Evolutionary conservation across 2,888 invertebrate species (phyloP).

Genomic region (Heteromurus nitidus): DNA sequence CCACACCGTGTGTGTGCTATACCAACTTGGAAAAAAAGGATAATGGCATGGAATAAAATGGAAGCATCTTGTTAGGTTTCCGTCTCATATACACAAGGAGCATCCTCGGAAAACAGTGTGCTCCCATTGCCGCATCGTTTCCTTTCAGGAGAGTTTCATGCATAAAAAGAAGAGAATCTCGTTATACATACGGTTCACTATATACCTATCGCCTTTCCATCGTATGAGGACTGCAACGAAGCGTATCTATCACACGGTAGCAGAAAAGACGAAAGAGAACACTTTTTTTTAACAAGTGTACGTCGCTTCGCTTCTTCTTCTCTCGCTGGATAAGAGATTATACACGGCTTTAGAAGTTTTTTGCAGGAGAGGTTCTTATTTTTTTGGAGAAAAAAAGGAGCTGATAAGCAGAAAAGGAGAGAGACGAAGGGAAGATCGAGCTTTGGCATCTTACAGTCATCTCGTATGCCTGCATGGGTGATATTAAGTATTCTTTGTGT

Average conservation of each 20-base stretch:
- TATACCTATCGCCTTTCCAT: neutral
- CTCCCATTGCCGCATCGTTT: constrained; percentile 22
- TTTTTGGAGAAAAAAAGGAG: neutral
- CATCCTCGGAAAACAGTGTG: neutral
- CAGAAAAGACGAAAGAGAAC: neutral
- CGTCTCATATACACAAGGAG: neutral
- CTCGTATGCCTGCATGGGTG: neutral
- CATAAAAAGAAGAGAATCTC: neutral
- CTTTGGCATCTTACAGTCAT: constrained; percentile 2
- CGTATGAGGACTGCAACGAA: constrained; percentile 7
- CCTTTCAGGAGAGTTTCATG: constrained; percentile 8
- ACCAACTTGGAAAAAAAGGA: too few species aligned
- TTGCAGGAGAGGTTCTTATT: neutral
- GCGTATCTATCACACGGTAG: constrained; percentile 31
- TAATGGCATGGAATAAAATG: neutral
- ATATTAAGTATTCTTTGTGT: constrained; percentile 25
- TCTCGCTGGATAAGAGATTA: constrained; percentile 22
- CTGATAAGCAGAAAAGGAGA: constrained; percentile 20
- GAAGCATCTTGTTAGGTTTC: constrained; percentile 2
- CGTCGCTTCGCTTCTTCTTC: neutral
- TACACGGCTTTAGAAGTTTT: constrained; percentile 9
- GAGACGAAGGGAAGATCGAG: neutral
- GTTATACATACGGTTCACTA: too few species aligned
- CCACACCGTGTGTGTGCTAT: neutral
- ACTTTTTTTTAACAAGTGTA: constrained; percentile 27